Evolutionary conservation across 2,888 invertebrate genomes (phyloP).

Genomic region (Caenorhabditis becei): DNA sequence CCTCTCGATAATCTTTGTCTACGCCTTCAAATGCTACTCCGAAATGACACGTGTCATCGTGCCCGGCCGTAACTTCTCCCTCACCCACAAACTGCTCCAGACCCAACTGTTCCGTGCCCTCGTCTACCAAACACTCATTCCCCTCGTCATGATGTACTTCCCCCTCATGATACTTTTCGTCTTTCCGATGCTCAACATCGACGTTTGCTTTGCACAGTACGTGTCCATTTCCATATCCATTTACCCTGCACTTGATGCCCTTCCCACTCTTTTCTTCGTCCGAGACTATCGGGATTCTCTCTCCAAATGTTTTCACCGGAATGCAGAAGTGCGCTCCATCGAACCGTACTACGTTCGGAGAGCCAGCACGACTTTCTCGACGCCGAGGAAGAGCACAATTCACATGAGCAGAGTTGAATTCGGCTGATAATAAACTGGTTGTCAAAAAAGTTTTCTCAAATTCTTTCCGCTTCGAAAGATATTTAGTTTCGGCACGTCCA

Average conservation of each 20-base stretch:
- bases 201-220: constrained; percentile 38
- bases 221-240: constrained; percentile 37
- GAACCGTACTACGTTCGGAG: constrained; percentile 37
- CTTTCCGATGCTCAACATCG: constrained; percentile 37
- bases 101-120: constrained; percentile 42
- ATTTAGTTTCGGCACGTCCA: neutral
- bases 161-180: constrained; percentile 39
- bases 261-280: constrained; percentile 34
- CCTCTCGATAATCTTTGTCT: constrained; percentile 18
- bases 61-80: constrained; percentile 19
- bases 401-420: constrained; percentile 17
- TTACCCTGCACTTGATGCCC: constrained; percentile 50
- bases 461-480: neutral
- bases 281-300: constrained; percentile 32
- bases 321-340: neutral
- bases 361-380: constrained; percentile 27
- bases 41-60: constrained; percentile 36
- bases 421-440: neutral
- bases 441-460: neutral
- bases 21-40: constrained; percentile 40
- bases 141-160: constrained; percentile 33
- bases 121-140: constrained; percentile 38
- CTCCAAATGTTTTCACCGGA: neutral
- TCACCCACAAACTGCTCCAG: constrained; percentile 37
- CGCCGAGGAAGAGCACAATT: constrained; percentile 15